Conservation (phyloP, 2,888 invertebrate species). For the Patella caerulea region DNA sequence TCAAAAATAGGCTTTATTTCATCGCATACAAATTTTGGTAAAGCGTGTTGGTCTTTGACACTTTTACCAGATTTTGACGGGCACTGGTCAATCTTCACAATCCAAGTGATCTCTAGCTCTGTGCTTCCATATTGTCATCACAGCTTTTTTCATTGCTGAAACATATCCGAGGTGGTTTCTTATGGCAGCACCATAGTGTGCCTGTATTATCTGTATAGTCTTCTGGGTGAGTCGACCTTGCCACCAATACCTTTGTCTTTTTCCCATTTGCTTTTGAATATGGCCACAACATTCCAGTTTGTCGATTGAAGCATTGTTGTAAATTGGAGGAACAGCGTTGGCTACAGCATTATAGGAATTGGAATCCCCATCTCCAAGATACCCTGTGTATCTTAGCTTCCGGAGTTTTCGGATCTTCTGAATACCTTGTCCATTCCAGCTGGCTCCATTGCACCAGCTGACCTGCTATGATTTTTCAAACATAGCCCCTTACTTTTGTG, state of each 20-base stretch:
- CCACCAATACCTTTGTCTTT: slow-evolving; percentile 21
- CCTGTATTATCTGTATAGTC: slow-evolving; percentile 25
- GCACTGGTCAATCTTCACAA: slow-evolving; percentile 25
- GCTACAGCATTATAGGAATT: neutral
- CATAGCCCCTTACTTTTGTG: neutral
- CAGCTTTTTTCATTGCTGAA: slow-evolving; percentile 18
- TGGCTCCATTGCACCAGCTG: neutral
- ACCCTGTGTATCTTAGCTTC: neutral
- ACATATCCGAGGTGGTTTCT: slow-evolving; percentile 14
- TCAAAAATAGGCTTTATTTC: slow-evolving; percentile 28
- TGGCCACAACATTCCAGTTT: slow-evolving; percentile 30
- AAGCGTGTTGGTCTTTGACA: slow-evolving; percentile 11
- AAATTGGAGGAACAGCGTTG: slow-evolving; percentile 15
- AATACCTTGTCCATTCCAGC: neutral
- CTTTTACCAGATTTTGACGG: slow-evolving; percentile 12
- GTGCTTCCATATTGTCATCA: slow-evolving; percentile 23
- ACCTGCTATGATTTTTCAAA: neutral
- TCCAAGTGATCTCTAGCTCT: slow-evolving; percentile 15
- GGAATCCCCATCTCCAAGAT: neutral
- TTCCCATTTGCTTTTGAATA: slow-evolving; percentile 22
- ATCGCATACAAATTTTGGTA: slow-evolving; percentile 22
- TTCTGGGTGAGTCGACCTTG: slow-evolving; percentile 10
- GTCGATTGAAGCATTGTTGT: neutral
- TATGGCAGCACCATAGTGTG: slow-evolving; percentile 28
- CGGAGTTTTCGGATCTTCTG: neutral